phyloP scores from a whole-genome alignment of 2,888 invertebrate genomes.

The Pterostichus madidus region DNA sequence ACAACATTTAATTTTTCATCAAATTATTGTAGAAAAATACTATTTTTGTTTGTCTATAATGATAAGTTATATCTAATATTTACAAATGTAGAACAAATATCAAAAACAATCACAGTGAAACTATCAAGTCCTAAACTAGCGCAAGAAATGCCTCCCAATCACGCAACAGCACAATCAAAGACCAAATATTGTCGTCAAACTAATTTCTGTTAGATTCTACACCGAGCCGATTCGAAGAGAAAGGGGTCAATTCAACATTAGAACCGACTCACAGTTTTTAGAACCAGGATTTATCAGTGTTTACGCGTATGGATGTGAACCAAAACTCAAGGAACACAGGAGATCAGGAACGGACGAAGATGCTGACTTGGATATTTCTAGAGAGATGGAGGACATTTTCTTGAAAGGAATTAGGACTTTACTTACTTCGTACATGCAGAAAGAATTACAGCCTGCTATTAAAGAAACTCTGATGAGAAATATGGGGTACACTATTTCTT shows the following conservation, averaged over 20 bases:
- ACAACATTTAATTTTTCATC: background rate
- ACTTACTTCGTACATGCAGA: constrained; percentile 90
- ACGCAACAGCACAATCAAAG: constrained; percentile 31
- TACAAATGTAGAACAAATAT: constrained; percentile 46
- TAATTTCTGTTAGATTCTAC: constrained; percentile 78
- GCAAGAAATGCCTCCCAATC: constrained; percentile 40
- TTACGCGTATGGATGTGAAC: constrained; percentile 90
- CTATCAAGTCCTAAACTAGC: constrained; percentile 22
- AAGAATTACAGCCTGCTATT: constrained; percentile 90
- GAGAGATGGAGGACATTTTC: constrained; percentile 92
- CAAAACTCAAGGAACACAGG: constrained; percentile 73
- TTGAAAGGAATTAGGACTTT: constrained; percentile 90
- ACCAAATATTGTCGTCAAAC: background rate
- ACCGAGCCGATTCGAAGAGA: constrained; percentile 85
- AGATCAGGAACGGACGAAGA: constrained; percentile 75
- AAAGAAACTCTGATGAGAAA: constrained; percentile 92
- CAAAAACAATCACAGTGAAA: constrained; percentile 40
- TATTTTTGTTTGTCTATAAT: constrained; percentile 4
- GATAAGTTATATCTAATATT: constrained; percentile 15
- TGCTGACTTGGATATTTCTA: constrained; percentile 84
- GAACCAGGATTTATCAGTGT: constrained; percentile 92
- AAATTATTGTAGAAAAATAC: background rate
- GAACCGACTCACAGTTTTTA: constrained; percentile 90
- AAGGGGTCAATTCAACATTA: constrained; percentile 85
- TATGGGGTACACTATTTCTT: constrained; percentile 92